A percentile compares a stretch with the other conserved stretches of the same genome.
phyloP scores from a whole-genome alignment of 2,113 vertebrate genomes.

The Aegotheles bennettii region DNA sequence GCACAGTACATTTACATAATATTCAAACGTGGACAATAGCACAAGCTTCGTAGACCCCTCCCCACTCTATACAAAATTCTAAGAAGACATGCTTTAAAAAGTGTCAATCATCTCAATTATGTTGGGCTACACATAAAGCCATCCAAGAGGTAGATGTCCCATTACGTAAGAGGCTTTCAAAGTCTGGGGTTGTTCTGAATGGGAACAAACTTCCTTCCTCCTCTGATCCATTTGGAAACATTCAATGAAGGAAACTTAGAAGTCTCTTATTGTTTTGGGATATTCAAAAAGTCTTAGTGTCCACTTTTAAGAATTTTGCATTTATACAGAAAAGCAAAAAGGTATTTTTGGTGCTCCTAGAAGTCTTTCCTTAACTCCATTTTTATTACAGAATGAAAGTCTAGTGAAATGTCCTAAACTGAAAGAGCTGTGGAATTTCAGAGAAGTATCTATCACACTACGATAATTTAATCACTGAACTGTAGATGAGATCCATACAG shows the following conservation, averaged over 20 bases:
- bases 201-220: not conserved
- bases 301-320: not conserved
- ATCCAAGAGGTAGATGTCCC: not conserved
- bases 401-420: not conserved
- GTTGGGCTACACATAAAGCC: not conserved
- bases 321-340: not conserved
- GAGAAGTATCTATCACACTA: not conserved
- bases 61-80: not conserved
- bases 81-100: not conserved
- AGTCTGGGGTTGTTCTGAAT: not conserved
- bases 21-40: not conserved
- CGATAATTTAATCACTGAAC: not conserved
- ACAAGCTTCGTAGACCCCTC: rapidly evolving
- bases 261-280: not conserved
- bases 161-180: not conserved
- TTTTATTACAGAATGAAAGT: not conserved
- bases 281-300: not conserved
- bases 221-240: not conserved
- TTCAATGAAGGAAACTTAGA: not conserved
- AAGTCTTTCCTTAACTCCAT: not conserved
- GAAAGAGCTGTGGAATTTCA: not conserved
- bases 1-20: not conserved
- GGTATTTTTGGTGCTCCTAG: not conserved
- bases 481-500: not conserved
- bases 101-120: not conserved